Conservation (phyloP, 2,797 vertebrate genomes). For the Carcharodon carcharias region DNA sequence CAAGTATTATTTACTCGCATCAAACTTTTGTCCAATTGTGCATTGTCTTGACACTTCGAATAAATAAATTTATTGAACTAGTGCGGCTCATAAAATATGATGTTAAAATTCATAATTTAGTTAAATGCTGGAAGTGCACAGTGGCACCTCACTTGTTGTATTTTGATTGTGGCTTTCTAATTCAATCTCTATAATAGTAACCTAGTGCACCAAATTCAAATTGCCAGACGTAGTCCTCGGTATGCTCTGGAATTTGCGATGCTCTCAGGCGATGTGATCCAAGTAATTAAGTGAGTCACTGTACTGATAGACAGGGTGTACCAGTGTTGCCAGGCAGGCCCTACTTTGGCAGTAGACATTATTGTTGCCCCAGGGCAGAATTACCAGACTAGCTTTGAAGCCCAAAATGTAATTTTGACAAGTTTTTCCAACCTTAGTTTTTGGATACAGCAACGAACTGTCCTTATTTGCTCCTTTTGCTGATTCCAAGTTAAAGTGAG, state of each 20-base stretch:
- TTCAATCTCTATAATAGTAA: not conserved
- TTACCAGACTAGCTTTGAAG: not conserved
- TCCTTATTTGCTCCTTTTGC: conserved; percentile 63
- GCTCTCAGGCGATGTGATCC: not conserved
- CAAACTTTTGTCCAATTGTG: not conserved
- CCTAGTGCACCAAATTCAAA: not conserved
- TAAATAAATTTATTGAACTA: not conserved
- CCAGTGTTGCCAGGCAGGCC: not conserved
- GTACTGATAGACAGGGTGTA: not conserved
- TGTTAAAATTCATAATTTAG: not conserved
- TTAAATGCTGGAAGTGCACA: not conserved
- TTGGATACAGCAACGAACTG: conserved; percentile 64
- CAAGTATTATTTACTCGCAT: not conserved
- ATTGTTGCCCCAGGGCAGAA: not conserved
- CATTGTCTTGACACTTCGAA: not conserved
- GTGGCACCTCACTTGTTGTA: not conserved
- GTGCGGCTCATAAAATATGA: not conserved
- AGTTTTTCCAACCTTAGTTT: conserved; percentile 58
- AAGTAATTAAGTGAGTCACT: not conserved
- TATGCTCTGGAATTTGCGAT: not conserved
- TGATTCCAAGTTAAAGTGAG: conserved; percentile 74
- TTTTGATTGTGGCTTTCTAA: not conserved
- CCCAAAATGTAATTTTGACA: not conserved
- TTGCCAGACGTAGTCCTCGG: not conserved
- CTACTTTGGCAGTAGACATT: not conserved